Conservation (phyloP, 2,797 vertebrate species). For the Tadarida brasiliensis region DNA sequence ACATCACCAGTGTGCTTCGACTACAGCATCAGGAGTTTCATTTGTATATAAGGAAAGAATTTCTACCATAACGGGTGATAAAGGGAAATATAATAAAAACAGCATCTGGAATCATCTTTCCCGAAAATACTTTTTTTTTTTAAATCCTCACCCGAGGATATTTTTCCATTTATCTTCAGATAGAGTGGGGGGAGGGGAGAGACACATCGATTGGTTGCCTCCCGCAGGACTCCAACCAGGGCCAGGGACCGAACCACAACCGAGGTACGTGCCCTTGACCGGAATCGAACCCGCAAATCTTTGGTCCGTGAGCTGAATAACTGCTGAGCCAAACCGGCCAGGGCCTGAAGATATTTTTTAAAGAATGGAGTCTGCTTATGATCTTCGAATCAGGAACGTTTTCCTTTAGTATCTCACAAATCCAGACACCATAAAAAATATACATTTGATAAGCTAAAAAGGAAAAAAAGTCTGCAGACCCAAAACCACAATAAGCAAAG, state of each 20-base stretch:
- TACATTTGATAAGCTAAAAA: background rate
- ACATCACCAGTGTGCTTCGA: background rate
- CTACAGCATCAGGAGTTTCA: background rate
- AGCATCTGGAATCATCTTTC: background rate
- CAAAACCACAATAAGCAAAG: conserved; percentile 7
- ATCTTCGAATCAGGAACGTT: background rate
- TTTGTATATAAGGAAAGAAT: background rate
- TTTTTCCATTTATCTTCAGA: too few species aligned
- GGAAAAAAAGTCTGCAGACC: background rate
- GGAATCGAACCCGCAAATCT: too few species aligned
- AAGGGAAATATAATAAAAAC: background rate
- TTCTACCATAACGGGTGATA: background rate
- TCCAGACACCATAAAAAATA: background rate
- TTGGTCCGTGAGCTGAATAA: too few species aligned
- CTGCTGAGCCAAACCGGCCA: too few species aligned
- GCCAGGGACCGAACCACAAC: too few species aligned
- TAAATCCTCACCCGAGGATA: too few species aligned
- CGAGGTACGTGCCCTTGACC: too few species aligned
- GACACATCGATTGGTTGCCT: too few species aligned
- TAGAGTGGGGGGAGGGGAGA: too few species aligned
- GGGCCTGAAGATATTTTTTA: conserved; percentile 27
- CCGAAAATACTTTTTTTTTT: conserved; percentile 49
- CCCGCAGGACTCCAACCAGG: too few species aligned
- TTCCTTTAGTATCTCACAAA: background rate
- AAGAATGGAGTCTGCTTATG: background rate